A percentile compares a stretch with the other conserved stretches of the same genome.
Conservation (phyloP, 2,113 vertebrate species). For the Saccopteryx leptura region DNA sequence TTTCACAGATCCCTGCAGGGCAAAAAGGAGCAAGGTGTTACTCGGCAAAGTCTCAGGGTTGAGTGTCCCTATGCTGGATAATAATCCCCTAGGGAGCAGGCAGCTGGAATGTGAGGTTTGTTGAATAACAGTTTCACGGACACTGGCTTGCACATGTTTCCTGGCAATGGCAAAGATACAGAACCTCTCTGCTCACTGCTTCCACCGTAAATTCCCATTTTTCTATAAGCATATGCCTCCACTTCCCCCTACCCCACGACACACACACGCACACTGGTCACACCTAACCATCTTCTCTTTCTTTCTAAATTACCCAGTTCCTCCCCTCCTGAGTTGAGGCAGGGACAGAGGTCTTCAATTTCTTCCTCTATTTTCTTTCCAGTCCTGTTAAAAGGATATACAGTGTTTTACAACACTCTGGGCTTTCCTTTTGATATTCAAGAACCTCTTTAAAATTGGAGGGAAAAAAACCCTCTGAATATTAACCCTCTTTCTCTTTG, state of each 20-base stretch:
- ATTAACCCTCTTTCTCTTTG: constrained; percentile 18
- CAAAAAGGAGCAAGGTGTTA: neutral
- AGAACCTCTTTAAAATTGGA: neutral
- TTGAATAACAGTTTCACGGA: neutral
- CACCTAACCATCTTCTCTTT: neutral
- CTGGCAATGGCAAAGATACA: neutral
- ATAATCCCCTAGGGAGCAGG: neutral
- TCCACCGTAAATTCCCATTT: neutral
- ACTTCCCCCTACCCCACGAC: neutral
- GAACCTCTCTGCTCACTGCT: neutral
- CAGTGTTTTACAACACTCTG: neutral
- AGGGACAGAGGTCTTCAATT: neutral
- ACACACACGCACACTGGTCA: neutral
- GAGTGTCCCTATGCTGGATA: neutral
- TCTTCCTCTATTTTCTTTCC: neutral
- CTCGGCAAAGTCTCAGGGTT: neutral
- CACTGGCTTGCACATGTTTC: neutral
- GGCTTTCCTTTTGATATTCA: constrained; percentile 1
- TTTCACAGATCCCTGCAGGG: neutral
- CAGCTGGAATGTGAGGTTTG: neutral
- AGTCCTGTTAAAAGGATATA: neutral
- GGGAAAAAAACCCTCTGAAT: neutral
- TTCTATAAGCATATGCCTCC: neutral
- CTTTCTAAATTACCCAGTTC: neutral
- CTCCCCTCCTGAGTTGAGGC: neutral